phyloP scores from a whole-genome alignment of 1,140 invertebrate species.

The Macrosteles quadrilineatus region DNA sequence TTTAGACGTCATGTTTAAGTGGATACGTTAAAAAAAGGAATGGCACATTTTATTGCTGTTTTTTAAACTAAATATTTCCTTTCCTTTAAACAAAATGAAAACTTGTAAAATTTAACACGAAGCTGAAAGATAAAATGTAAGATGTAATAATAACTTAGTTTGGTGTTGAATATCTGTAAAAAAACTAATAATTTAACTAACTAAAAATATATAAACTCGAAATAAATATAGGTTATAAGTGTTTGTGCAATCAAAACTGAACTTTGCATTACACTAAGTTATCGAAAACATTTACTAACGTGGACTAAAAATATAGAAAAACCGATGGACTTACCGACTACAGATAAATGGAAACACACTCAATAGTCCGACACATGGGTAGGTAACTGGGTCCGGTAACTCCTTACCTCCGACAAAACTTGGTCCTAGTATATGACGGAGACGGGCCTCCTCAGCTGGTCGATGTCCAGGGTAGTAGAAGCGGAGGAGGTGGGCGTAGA shows the following conservation, averaged over 20 bases:
- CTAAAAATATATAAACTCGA: not conserved
- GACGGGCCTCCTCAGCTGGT: slow-evolving; percentile 42
- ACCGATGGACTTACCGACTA: no score
- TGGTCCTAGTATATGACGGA: slow-evolving; percentile 41
- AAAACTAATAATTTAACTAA: no score
- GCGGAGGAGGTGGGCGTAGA: slow-evolving; percentile 27
- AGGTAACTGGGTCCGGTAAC: not conserved
- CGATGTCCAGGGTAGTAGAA: slow-evolving; percentile 38
- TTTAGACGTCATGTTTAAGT: no score
- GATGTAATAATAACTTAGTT: not conserved
- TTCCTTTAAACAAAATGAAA: no score
- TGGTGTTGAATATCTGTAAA: not conserved
- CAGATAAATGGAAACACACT: no score
- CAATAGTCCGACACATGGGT: not conserved
- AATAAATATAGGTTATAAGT: not conserved
- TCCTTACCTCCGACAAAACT: slow-evolving; percentile 1
- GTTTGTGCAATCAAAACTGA: not conserved
- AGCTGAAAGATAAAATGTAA: not conserved
- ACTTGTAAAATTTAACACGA: no score
- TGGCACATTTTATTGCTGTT: no score
- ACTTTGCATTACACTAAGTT: not conserved
- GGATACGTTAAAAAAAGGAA: no score
- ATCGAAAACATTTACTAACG: not conserved
- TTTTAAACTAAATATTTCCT: no score
- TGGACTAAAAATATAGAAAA: not conserved